Conservation (phyloP, 2,797 vertebrate genomes). For the Holocentrus rufus region DNA sequence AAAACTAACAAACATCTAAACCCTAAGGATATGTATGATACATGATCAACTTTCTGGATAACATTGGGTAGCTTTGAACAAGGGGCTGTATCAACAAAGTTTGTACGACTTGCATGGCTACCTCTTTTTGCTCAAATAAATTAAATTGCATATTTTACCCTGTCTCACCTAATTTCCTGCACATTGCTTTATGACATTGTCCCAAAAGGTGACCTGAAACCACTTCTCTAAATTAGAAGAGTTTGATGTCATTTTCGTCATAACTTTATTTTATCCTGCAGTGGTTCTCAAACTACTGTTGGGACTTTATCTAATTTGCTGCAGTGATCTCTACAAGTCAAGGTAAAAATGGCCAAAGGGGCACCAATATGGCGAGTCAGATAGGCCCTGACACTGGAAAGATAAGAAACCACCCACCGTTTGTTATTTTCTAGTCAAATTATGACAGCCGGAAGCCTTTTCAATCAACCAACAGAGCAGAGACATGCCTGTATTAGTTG, state of each 20-base stretch:
- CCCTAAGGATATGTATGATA: not conserved
- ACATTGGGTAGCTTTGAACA: no score
- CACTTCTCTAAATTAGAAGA: constrained; percentile 1
- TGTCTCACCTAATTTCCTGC: no score
- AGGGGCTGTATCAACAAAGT: no score
- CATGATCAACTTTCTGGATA: no score
- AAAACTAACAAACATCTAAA: not conserved
- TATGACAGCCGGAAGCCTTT: constrained; percentile 20
- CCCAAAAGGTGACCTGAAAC: not conserved
- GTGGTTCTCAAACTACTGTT: constrained; percentile 1
- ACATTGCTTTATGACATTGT: no score
- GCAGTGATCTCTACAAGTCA: constrained; percentile 29
- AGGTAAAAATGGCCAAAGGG: constrained; percentile 31
- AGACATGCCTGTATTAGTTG: not conserved
- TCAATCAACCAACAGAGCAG: not conserved
- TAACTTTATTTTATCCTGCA: constrained; percentile 36
- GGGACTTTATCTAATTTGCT: constrained; percentile 23
- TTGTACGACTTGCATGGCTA: no score
- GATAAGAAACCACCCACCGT: not conserved
- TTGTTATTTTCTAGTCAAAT: constrained; percentile 1
- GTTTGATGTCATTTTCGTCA: constrained; percentile 27
- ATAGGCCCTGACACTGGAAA: not conserved
- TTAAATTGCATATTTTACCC: no score
- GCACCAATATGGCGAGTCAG: not conserved
- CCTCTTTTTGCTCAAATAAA: no score